Conservation (phyloP, 2,113 vertebrate genomes). For the Oophaga pumilio region DNA sequence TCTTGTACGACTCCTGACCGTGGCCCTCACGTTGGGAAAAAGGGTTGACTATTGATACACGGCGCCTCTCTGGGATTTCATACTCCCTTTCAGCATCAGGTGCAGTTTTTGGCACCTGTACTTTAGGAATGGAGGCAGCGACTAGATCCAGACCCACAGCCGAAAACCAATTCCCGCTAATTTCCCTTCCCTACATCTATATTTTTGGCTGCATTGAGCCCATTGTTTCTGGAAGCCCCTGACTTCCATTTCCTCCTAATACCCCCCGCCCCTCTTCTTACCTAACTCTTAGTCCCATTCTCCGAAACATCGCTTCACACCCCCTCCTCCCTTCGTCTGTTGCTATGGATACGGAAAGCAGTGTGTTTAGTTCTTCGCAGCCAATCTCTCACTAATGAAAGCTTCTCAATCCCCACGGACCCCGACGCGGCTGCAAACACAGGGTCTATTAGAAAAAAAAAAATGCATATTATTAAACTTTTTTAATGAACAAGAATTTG, state of each 20-base stretch:
- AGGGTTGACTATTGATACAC: too few relatives aligned
- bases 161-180: too few relatives aligned
- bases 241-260: neutral
- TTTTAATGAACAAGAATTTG: conserved; percentile 32
- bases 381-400: conserved; percentile 41
- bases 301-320: neutral
- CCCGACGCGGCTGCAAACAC: conserved; percentile 16
- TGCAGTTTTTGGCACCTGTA: too few relatives aligned
- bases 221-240: too few relatives aligned
- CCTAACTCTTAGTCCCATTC: neutral
- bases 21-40: too few relatives aligned
- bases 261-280: neutral
- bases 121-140: too few relatives aligned
- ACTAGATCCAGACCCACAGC: too few relatives aligned
- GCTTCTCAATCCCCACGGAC: conserved; percentile 26
- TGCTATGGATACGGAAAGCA: conserved; percentile 36
- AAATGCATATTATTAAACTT: conserved; percentile 48
- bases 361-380: neutral
- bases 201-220: too few relatives aligned
- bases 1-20: too few relatives aligned
- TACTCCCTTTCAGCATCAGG: too few relatives aligned
- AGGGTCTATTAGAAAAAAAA: conserved; percentile 45
- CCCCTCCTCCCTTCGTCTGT: neutral
- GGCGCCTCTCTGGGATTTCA: too few relatives aligned
- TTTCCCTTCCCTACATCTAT: too few relatives aligned